Evolutionary conservation across 2,797 vertebrate genomes (phyloP), one percentile per base, ranked within the genome.

Genomic region (Danio jaintianensis): DNA sequence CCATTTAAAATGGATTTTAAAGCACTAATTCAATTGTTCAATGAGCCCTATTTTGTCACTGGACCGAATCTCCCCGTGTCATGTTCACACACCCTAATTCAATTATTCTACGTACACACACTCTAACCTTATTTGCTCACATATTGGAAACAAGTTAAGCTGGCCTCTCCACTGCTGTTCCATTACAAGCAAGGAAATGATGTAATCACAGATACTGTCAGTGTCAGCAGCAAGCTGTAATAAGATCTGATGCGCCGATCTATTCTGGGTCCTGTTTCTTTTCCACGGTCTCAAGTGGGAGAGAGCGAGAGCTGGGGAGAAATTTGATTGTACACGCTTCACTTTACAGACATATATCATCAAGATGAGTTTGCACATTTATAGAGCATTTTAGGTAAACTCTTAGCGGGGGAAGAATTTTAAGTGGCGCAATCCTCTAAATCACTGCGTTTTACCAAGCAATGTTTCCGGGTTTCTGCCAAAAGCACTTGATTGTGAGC

Each of bases 121-220:
- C 18, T 42, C 43, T 78, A 64, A 73, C 56, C 75, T 67, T 74
- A 52, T 82, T 82, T 73, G 69, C 38, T 36, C 61, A 61, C 53
- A 59, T 36, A 64, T 72, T 73, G 42, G 66, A 66, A 78, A 50
- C 52, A 66, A 72, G 75, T 78, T 72, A 72, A 78, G 61, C 61
- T 78, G 3, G 47, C 52, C 47, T 70, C 56, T 79, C 47, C 36
- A 70, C 56, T 62, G 77, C 77, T 53, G 56, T 71, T 70, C 77
- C 77, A 79, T 71, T 79, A 71, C 56, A 45, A 61, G 56, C 77
- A 52, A 79, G 67, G 77, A 79, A 79, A 71, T 79, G 47, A 79
- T 79, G 67, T 79, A 62, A 79, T 79, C 67, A 71, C 77, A 79
- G 67, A 79, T 71, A 53, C 56, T 79, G 67, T 71, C 77, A 62